A percentile compares a stretch with the other conserved stretches of the same genome.
These are phyloP conservation scores for Toxonevra muliebris DNA, from an alignment of 2,888 invertebrate genomes.

Conservation along the genomic window DNA sequence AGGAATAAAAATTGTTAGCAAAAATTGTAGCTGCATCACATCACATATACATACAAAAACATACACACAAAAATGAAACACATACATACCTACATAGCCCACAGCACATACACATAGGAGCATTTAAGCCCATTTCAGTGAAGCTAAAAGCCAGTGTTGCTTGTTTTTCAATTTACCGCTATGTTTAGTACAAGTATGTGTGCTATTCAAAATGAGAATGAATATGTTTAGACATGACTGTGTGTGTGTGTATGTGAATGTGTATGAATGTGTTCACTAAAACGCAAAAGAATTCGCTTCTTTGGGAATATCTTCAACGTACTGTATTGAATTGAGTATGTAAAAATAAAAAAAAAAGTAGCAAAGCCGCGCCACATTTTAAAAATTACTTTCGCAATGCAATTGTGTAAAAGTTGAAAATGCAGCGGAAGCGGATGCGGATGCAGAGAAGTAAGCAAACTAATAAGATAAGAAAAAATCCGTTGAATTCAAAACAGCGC, in stretches of 20 bases:
- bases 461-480: slow-evolving; percentile 34
- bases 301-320: slow-evolving; percentile 21
- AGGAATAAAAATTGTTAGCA: slow-evolving; percentile 34
- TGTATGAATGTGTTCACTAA: slow-evolving; percentile 12
- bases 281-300: slow-evolving; percentile 17
- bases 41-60: slow-evolving; percentile 17
- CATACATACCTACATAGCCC: slow-evolving; percentile 9
- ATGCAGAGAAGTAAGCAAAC: slow-evolving; percentile 36
- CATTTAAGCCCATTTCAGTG: neutral
- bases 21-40: slow-evolving; percentile 2
- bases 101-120: neutral
- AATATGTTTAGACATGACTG: slow-evolving; percentile 6
- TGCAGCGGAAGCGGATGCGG: slow-evolving; percentile 23
- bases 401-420: slow-evolving; percentile 7
- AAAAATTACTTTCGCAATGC: slow-evolving; percentile 6
- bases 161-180: slow-evolving; percentile 30
- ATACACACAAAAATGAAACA: slow-evolving; percentile 8
- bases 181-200: slow-evolving; percentile 17
- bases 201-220: too few relatives aligned
- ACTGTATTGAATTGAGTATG: slow-evolving; percentile 13
- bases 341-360: too few relatives aligned
- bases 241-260: slow-evolving; percentile 20
- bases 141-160: slow-evolving; percentile 17
- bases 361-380: slow-evolving; percentile 16
- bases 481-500: slow-evolving; percentile 11